phyloP scores from a whole-genome alignment of 2,888 invertebrate species.

The Tipula vernalis region DNA sequence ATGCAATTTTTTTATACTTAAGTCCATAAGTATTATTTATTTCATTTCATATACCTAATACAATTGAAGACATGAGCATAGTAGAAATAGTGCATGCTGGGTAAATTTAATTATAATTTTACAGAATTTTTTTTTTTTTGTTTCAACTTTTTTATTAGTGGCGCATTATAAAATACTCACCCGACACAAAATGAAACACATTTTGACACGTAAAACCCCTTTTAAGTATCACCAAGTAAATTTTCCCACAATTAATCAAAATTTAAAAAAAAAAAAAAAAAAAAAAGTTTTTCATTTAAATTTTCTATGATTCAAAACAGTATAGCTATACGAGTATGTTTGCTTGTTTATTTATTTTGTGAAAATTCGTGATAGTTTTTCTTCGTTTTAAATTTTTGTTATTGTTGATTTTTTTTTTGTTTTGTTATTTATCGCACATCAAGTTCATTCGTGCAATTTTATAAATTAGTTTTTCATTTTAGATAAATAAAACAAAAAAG shows the following conservation, averaged over 20 bases:
- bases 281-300: background rate
- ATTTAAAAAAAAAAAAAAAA: background rate
- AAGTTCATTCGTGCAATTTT: conserved; percentile 4
- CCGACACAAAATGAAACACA: background rate
- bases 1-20: background rate
- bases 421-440: background rate
- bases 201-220: conserved; percentile 4
- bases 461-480: conserved; percentile 4
- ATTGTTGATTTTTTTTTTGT: background rate
- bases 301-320: background rate
- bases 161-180: background rate
- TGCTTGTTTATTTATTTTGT: background rate
- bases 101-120: background rate
- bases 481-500: background rate
- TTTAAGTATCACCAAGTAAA: background rate
- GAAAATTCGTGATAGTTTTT: background rate
- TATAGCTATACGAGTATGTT: background rate
- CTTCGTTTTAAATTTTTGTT: background rate
- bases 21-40: background rate
- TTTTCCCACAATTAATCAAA: background rate
- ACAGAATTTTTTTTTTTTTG: background rate
- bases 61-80: background rate
- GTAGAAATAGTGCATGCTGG: background rate
- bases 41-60: background rate
- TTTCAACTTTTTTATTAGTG: background rate